These are phyloP conservation scores for Phania funesta DNA, from an alignment of 2,888 invertebrate genomes.

Conservation along the genomic window DNA sequence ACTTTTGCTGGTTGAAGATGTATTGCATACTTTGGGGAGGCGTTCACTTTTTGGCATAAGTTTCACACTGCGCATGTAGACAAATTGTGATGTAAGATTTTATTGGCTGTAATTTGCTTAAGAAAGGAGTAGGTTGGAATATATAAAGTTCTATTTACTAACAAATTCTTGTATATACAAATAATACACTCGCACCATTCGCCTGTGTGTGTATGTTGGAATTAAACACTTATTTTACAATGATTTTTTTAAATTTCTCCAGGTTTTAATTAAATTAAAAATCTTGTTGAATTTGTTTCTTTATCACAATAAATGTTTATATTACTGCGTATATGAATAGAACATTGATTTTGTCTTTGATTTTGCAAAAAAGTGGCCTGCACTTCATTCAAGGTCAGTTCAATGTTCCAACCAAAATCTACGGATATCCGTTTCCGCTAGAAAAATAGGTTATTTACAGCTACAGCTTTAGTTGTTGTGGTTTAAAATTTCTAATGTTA, in stretches of 20 bases:
- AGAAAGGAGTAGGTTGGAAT: neutral
- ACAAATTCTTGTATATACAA: too few relatives aligned
- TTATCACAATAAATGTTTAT: neutral
- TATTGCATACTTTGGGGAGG: conserved; percentile 60
- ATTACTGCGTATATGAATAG: neutral
- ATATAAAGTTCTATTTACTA: conserved; percentile 11
- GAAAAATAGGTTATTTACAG: conserved; percentile 57
- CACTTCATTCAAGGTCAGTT: conserved; percentile 62
- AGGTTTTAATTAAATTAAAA: conserved; percentile 29
- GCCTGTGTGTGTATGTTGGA: neutral
- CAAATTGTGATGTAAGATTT: neutral
- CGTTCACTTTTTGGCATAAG: conserved; percentile 23
- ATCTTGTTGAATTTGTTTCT: conserved; percentile 15
- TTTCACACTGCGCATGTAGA: conserved; percentile 32
- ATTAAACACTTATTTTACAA: too few relatives aligned
- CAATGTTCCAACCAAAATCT: conserved; percentile 54
- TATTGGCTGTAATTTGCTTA: conserved; percentile 31
- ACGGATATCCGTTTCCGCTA: conserved; percentile 65
- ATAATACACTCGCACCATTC: neutral
- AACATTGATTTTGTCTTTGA: conserved; percentile 43
- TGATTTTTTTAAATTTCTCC: conserved; percentile 16
- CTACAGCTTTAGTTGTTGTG: conserved; percentile 12
- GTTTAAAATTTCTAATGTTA: neutral
- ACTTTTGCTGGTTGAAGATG: conserved; percentile 38
- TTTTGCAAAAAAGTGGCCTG: conserved; percentile 32